Base-by-base conservation (phyloP, 53 echinoderm and acorn worm genomes). In the Echinometra lucunter region DNA sequence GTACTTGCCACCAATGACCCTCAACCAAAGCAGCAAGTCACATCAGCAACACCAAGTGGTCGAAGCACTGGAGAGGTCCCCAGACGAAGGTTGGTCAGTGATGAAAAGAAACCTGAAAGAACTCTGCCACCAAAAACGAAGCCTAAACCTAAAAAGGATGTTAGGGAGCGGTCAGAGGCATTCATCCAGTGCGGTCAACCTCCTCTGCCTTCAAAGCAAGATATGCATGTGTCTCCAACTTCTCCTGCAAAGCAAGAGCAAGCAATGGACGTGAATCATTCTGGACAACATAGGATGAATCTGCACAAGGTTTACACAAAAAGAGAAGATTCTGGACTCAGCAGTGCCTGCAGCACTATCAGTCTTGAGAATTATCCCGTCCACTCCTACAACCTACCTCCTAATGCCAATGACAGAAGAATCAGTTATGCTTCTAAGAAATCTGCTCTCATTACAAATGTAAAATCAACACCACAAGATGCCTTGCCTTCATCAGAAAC, bases 331-430 rank as follows among this genome's bases (percentile, higher is more conserved):
- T 78, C 92, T 55, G 74, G 92, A 55, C 55, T 92, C 8, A 78
- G 92, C 57, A 92, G 92, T 49, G 78, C 78, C 3, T 45, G 78
- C 11, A 78, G 78, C 6, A 92, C 92, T 15, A 92, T 92, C 18
- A 92, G 92, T 80, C 92, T 92, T 78, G 92, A 92, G 32, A 92
- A 92, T 49, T 78, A 55, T 35, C 92, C 74, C 57, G 9, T 92
- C 57, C 17, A 74, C 75, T 75, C 92, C 34, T 53, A 17, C 44
- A 49, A 27, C 55, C 19, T 49, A 35, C 47, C 78, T 56, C 55
- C 92, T 27, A 45, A 91, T 45, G 91, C 91, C 91, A 91, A 70
- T 45, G 91, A 91, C 25, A 38, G 45, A 23, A 37, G 69, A 45
- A 5, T 70, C 42, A 91, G 27, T 63, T 91, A 91, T 45, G 91